Evolutionary conservation across 2,888 invertebrate genomes (phyloP).

Genomic region (Brachypalpus laphriformis): DNA sequence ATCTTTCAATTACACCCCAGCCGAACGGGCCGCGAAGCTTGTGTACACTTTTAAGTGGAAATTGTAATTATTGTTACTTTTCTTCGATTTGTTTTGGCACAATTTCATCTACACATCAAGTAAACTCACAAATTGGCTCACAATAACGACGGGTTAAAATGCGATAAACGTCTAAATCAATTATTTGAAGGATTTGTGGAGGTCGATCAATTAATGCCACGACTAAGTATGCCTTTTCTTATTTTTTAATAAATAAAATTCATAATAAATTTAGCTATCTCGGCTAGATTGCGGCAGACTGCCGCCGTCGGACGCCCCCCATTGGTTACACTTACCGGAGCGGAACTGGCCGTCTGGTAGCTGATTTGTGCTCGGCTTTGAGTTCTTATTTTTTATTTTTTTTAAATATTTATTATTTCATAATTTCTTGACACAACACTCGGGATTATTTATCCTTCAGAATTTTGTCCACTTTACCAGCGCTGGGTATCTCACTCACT

Average conservation of each 20-base stretch:
- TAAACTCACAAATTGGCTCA: constrained; percentile 26
- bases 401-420: constrained; percentile 60
- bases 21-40: background rate
- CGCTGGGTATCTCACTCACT: constrained; percentile 24
- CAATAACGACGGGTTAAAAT: constrained; percentile 36
- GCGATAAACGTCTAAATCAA: constrained; percentile 54
- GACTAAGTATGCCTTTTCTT: background rate
- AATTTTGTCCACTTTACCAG: background rate
- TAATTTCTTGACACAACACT: constrained; percentile 52
- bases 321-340: constrained; percentile 2
- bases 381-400: background rate
- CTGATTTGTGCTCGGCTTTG: constrained; percentile 21
- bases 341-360: constrained; percentile 26
- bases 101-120: constrained; percentile 33
- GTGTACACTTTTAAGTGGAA: constrained; percentile 42
- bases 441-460: constrained; percentile 33
- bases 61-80: constrained; percentile 42
- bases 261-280: constrained; percentile 18
- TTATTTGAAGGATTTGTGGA: constrained; percentile 56
- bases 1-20: constrained; percentile 24
- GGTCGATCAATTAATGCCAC: constrained; percentile 25
- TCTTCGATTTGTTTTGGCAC: constrained; percentile 56
- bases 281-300: background rate
- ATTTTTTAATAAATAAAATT: constrained; percentile 19
- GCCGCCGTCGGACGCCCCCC: background rate